Evolutionary conservation across 2,113 vertebrate species (phyloP).

Genomic region (Istiophorus platypterus): DNA sequence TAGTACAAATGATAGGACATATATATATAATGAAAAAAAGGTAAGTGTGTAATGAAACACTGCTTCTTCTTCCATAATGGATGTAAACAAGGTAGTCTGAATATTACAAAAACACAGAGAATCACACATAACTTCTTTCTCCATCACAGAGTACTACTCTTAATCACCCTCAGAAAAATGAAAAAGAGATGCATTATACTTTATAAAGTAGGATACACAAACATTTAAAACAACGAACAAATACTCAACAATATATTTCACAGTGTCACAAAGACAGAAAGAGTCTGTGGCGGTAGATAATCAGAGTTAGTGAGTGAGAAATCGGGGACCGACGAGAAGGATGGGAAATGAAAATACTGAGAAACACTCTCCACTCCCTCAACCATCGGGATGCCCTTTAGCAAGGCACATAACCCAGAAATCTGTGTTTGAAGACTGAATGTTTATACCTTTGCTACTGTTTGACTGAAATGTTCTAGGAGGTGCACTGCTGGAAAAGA

Average conservation of each 20-base stretch:
- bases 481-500: neutral
- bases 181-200: conserved; percentile 29
- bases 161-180: conserved; percentile 16
- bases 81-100: conserved; percentile 52
- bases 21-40: conserved; percentile 28
- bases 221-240: conserved; percentile 10
- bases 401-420: conserved; percentile 23
- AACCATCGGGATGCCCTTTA: conserved; percentile 7
- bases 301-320: neutral
- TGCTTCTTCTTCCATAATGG: conserved; percentile 21
- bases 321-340: neutral
- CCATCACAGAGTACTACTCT: conserved; percentile 22
- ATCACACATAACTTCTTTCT: conserved; percentile 11
- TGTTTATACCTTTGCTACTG: neutral
- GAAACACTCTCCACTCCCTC: conserved; percentile 20
- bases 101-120: conserved; percentile 44
- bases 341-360: neutral
- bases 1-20: conserved; percentile 49
- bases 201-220: conserved; percentile 16
- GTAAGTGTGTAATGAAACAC: conserved; percentile 1
- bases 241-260: conserved; percentile 39
- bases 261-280: conserved; percentile 21
- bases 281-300: neutral
- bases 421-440: neutral
- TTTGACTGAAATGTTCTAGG: neutral